Evolutionary conservation across 2,888 invertebrate genomes (phyloP).

Genomic region (Dromius quadrimaculatus): DNA sequence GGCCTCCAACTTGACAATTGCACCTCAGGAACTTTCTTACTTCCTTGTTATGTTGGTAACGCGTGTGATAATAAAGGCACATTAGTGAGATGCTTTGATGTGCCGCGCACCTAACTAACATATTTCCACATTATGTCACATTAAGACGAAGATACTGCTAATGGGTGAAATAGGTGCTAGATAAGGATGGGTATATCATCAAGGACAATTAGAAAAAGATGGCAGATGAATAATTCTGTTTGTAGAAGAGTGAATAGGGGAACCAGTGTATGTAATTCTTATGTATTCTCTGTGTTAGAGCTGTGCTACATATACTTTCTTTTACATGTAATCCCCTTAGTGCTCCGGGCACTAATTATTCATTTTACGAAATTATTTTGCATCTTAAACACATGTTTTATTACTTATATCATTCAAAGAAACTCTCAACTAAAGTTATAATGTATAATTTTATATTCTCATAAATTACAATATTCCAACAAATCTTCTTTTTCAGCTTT

Average conservation of each 20-base stretch:
- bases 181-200: slow-evolving; percentile 30
- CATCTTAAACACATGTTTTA: slow-evolving; percentile 17
- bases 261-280: slow-evolving; percentile 19
- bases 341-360: slow-evolving; percentile 10
- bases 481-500: no score
- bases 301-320: slow-evolving; percentile 26
- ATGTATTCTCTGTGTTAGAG: slow-evolving; percentile 39
- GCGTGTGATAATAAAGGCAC: slow-evolving; percentile 50
- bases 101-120: slow-evolving; percentile 42
- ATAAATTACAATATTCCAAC: not conserved
- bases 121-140: slow-evolving; percentile 47
- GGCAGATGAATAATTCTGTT: slow-evolving; percentile 47
- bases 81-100: slow-evolving; percentile 49
- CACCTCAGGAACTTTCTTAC: slow-evolving; percentile 51
- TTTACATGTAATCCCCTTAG: slow-evolving; percentile 18
- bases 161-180: slow-evolving; percentile 9
- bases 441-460: not conserved
- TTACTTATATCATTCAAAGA: not conserved
- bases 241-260: not conserved
- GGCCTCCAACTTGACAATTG: slow-evolving; percentile 49
- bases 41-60: slow-evolving; percentile 50
- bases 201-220: slow-evolving; percentile 41
- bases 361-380: slow-evolving; percentile 32
- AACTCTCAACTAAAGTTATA: not conserved
- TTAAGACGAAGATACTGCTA: slow-evolving; percentile 43